Evolutionary conservation across 2,888 invertebrate species (phyloP).

Genomic region (Cheilosia impressa): DNA sequence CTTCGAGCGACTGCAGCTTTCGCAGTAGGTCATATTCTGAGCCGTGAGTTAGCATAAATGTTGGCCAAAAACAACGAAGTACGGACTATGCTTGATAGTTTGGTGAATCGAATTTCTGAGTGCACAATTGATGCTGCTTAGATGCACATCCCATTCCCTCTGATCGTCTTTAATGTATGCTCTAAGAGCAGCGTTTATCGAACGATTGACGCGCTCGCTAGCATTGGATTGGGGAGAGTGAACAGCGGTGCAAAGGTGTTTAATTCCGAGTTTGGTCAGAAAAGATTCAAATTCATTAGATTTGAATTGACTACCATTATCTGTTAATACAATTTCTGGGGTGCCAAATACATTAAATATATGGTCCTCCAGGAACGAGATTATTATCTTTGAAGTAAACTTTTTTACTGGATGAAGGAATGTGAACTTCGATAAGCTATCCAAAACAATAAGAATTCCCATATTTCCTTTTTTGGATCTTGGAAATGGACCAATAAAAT

Average conservation of each 20-base stretch:
- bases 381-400: neutral
- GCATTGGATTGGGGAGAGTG: neutral
- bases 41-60: neutral
- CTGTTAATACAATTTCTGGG: neutral
- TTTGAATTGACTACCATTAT: neutral
- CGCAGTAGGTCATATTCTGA: neutral
- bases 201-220: neutral
- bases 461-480: neutral
- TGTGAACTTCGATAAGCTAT: neutral
- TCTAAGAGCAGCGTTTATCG: neutral
- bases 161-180: neutral
- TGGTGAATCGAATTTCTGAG: neutral
- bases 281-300: neutral
- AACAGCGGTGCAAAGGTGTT: neutral
- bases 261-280: neutral
- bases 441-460: neutral
- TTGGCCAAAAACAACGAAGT: neutral
- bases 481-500: neutral
- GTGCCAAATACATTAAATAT: neutral
- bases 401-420: neutral
- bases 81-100: neutral
- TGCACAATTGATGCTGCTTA: neutral
- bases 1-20: neutral
- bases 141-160: neutral
- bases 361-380: neutral